Evolutionary conservation across 1,140 invertebrate genomes (phyloP).

Genomic region (Drosophila carrolli): DNA sequence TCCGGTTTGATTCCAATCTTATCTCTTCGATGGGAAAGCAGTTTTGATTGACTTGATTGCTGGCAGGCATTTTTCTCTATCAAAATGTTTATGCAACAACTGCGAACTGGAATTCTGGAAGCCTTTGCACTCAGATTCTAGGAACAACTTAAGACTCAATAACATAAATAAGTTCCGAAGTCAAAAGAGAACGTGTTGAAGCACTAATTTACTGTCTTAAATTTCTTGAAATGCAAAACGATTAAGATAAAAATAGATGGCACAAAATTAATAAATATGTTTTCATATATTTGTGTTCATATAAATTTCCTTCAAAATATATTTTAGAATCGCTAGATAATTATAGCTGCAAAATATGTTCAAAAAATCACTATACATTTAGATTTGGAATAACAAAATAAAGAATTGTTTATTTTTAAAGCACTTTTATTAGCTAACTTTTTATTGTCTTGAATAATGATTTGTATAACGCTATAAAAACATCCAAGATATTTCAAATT

Average conservation of each 20-base stretch:
- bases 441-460: not conserved
- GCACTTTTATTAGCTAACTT: not conserved
- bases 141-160: not conserved
- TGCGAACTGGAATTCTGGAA: not conserved
- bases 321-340: no score
- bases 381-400: no score
- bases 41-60: conserved; percentile 3
- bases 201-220: not conserved
- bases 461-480: not conserved
- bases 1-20: conserved; percentile 40
- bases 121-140: no score
- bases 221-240: not conserved
- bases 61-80: not conserved
- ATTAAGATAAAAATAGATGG: no score
- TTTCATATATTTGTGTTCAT: not conserved
- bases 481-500: not conserved
- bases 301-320: not conserved
- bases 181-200: not conserved
- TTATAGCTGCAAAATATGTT: no score
- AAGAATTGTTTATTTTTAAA: not conserved
- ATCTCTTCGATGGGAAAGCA: conserved; percentile 14
- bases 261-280: not conserved
- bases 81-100: not conserved
- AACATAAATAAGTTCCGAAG: not conserved
- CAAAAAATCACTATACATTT: no score